A percentile compares a stretch with the other conserved stretches of the same genome.
Conservation (phyloP, 2,113 vertebrate genomes). For the Brachypodius melanocephalos region DNA sequence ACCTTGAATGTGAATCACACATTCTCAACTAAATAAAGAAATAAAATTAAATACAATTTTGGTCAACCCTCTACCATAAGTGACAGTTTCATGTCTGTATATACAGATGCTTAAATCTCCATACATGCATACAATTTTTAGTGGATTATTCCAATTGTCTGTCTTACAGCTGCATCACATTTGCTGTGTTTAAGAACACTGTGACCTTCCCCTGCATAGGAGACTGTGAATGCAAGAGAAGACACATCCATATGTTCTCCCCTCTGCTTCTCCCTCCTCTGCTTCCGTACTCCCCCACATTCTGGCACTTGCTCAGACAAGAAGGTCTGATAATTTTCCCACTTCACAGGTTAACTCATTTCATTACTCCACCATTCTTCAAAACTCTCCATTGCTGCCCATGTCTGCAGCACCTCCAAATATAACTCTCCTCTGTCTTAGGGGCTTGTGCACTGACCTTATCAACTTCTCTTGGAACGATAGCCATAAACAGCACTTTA, state of each 20-base stretch:
- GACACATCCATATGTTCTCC: not conserved
- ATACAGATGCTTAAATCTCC: not conserved
- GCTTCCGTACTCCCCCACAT: not conserved
- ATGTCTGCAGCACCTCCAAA: not conserved
- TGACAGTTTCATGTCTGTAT: not conserved
- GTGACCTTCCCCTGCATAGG: not conserved
- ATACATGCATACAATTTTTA: not conserved
- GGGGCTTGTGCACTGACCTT: slow-evolving; percentile 43
- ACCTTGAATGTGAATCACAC: not conserved
- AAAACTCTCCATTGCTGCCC: not conserved
- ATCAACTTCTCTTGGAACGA: not conserved
- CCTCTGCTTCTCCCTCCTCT: not conserved
- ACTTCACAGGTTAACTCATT: not conserved
- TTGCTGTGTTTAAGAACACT: not conserved
- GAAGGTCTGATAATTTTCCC: not conserved
- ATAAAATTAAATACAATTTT: not conserved
- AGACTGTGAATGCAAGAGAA: not conserved
- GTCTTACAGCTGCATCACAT: not conserved
- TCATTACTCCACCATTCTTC: not conserved
- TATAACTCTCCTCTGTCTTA: not conserved
- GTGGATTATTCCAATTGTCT: not conserved
- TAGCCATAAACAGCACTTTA: slow-evolving; percentile 30
- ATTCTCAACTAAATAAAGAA: not conserved
- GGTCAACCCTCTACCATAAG: not conserved
- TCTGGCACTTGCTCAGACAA: not conserved